Evolutionary conservation across 2,888 invertebrate species (phyloP), one percentile per base, ranked within the genome.

Genomic region (Caenorhabditis imperialis): DNA sequence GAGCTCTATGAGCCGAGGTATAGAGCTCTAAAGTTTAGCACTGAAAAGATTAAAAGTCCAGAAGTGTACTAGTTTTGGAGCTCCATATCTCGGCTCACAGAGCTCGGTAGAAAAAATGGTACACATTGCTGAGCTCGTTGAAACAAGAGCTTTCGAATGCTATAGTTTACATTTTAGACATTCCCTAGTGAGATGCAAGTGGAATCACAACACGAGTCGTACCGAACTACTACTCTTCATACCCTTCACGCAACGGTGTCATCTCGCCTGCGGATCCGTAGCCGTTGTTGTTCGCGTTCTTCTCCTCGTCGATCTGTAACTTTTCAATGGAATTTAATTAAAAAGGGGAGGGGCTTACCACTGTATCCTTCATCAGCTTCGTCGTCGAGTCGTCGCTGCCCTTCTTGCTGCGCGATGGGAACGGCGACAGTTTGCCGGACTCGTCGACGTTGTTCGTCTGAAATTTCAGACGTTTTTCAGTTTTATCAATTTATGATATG

Each of bases 361-460:
- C 58, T 7, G 63, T 54, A 40, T 72, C 72, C 25, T 72, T 72
- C 58, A 65, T 65, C 16, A 81, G 65, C 71, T 77, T 78, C 4
- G 79, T 77, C 16, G 79, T 79, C 30, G 79, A 79, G 51, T 81
- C 81, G 47, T 74, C 75, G 57, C 65, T 65, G 18, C 81, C 81
- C 51, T 78, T 81, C 65, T 81, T 81, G 38, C 70, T 61, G 20
- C 79, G 40, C 22, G 70, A 63, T 27, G 60, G 62, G 25, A 70
- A 76, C 23, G 81, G 76, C 6, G 67, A 65, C 35, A 71, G 37
- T 38, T 74, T 77, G 40, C 72, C 65, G 48, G 50, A 27, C 33
- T 70, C 73, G 35, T 69, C 67, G 38, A 38, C 50, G 23, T 45
- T 48, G 37, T 62, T 78, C n/a, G 60, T 58, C 78, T 78, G 75